phyloP scores from a whole-genome alignment of 2,888 invertebrate genomes.

The Lucinisca nassula region DNA sequence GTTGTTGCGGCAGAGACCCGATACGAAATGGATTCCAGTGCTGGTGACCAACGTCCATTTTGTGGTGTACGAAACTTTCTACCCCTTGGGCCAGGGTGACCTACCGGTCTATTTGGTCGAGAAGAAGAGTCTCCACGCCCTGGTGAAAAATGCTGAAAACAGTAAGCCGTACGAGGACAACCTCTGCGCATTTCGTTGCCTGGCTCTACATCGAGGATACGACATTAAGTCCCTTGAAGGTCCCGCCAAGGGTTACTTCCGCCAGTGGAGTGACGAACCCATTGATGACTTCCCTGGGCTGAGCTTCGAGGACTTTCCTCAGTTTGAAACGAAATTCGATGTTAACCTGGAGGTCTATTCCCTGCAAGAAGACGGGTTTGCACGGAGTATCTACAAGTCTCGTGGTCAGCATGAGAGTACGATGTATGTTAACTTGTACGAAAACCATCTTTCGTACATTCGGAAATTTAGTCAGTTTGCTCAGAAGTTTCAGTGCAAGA shows the following conservation, averaged over 20 bases:
- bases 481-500: slow-evolving; percentile 26
- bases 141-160: background rate
- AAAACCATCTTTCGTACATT: slow-evolving; percentile 42
- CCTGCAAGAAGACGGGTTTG: slow-evolving; percentile 20
- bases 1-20: slow-evolving; percentile 16
- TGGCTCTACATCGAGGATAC: slow-evolving; percentile 1
- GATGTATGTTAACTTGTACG: slow-evolving; percentile 40
- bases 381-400: slow-evolving; percentile 16
- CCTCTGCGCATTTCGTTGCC: background rate
- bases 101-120: background rate
- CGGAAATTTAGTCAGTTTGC: background rate
- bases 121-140: background rate
- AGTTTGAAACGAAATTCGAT: slow-evolving; percentile 37
- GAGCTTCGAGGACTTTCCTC: no score
- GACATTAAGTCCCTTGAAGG: background rate
- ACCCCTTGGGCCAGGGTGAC: background rate
- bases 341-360: slow-evolving; percentile 36
- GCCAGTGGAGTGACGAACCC: no score
- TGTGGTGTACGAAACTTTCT: background rate
- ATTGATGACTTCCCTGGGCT: no score
- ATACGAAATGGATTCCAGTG: slow-evolving; percentile 42
- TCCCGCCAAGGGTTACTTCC: background rate
- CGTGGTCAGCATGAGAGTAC: background rate
- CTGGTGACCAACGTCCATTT: slow-evolving; percentile 23
- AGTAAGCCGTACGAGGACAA: background rate